These are phyloP conservation scores for Linnaemya tessellans DNA, from an alignment of 2,888 invertebrate genomes.

Conservation along the genomic window DNA sequence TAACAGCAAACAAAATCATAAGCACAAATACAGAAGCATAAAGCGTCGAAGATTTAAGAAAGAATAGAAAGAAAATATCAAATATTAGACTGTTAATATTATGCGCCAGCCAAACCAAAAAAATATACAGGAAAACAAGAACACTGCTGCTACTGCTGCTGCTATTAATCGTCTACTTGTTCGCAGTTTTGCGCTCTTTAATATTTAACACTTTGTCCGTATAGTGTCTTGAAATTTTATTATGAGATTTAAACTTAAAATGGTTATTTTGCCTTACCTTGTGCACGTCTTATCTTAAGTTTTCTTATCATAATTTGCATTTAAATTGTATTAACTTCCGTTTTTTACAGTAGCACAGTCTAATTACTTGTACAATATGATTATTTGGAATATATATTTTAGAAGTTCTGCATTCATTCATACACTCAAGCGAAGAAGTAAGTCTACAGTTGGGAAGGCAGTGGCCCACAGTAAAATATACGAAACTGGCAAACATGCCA, in stretches of 20 bases:
- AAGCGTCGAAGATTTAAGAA: slow-evolving; percentile 3
- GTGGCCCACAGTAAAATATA: too few relatives aligned
- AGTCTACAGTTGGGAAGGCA: too few relatives aligned
- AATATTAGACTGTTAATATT: slow-evolving; percentile 21
- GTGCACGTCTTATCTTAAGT: slow-evolving; percentile 50
- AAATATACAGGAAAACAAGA: background rate
- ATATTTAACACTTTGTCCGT: slow-evolving; percentile 43
- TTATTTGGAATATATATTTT: too few relatives aligned
- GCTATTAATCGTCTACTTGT: slow-evolving; percentile 14
- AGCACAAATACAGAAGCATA: background rate
- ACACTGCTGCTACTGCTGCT: slow-evolving; percentile 5
- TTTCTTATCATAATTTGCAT: slow-evolving; percentile 67
- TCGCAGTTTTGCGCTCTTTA: slow-evolving; percentile 8
- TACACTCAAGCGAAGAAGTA: too few relatives aligned
- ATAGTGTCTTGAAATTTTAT: slow-evolving; percentile 23
- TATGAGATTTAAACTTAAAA: slow-evolving; percentile 40
- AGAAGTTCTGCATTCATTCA: too few relatives aligned
- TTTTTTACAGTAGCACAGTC: background rate
- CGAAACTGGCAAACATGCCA: too few relatives aligned
- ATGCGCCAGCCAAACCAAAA: background rate
- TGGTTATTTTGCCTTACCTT: slow-evolving; percentile 9
- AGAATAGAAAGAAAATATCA: slow-evolving; percentile 1
- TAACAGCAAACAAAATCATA: background rate
- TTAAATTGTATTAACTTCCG: slow-evolving; percentile 52
- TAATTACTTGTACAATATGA: background rate